A percentile compares a stretch with the other conserved stretches of the same genome.
These are phyloP conservation scores for Julus scanicus DNA, from an alignment of 2,888 invertebrate species.

Conservation along the genomic window DNA sequence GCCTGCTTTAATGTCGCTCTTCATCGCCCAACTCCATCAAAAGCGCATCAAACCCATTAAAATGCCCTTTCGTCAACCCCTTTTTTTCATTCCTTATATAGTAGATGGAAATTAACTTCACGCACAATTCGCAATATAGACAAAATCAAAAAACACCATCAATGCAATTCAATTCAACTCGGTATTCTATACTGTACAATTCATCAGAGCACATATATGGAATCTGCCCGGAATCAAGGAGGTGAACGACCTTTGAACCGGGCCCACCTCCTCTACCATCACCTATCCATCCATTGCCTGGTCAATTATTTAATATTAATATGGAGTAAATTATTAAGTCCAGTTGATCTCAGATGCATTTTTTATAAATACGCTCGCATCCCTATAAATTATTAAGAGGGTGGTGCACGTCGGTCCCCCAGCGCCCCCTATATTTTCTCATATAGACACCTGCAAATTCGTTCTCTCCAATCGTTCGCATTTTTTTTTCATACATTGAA, in stretches of 20 bases:
- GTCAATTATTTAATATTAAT: not conserved
- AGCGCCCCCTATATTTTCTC: not conserved
- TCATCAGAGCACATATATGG: too few relatives aligned
- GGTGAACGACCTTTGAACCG: not conserved
- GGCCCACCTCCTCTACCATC: not conserved
- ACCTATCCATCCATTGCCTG: not conserved
- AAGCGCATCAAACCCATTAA: not conserved
- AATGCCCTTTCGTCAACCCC: not conserved
- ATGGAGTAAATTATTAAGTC: not conserved
- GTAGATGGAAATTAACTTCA: too few relatives aligned
- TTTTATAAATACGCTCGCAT: not conserved
- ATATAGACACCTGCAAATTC: not conserved
- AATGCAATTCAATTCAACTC: too few relatives aligned
- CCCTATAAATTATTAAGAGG: not conserved
- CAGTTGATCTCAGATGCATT: too few relatives aligned
- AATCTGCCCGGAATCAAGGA: not conserved
- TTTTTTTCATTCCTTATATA: not conserved
- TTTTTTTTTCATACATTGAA: not conserved
- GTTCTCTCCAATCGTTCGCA: not conserved
- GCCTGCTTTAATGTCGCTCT: not conserved
- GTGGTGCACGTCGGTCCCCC: not conserved
- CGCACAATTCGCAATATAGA: too few relatives aligned
- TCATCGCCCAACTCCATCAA: not conserved
- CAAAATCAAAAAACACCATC: too few relatives aligned
- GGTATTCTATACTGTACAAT: too few relatives aligned